A percentile compares a stretch with the other conserved stretches of the same genome.
These are phyloP conservation scores for Cephus pulcher DNA, from an alignment of 2,888 invertebrate species.

Conservation along the genomic window DNA sequence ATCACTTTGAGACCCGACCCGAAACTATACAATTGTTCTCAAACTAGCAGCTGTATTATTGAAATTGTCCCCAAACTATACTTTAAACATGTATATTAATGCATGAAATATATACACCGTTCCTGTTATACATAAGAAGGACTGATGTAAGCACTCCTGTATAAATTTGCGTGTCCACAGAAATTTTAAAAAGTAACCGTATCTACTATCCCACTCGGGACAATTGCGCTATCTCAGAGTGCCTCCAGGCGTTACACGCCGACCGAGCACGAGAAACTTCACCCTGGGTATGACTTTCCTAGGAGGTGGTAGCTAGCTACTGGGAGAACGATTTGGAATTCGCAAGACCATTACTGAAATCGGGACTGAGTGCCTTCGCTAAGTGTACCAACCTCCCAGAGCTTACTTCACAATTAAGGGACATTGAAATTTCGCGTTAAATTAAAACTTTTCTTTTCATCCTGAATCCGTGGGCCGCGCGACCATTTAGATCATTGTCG, in stretches of 20 bases:
- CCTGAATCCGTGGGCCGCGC: background rate
- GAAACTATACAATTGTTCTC: too few species aligned
- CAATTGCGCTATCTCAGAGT: background rate
- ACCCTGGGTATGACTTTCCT: background rate
- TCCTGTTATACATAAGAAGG: too few species aligned
- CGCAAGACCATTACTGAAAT: background rate
- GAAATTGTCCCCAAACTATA: too few species aligned
- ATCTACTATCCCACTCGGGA: background rate
- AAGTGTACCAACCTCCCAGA: background rate
- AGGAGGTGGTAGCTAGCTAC: background rate
- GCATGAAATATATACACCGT: too few species aligned
- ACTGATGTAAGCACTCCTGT: background rate
- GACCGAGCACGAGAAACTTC: background rate
- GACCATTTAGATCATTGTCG: background rate
- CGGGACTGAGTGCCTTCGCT: background rate
- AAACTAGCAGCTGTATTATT: too few species aligned
- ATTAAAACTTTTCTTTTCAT: background rate
- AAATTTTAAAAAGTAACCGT: background rate
- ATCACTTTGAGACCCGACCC: too few species aligned
- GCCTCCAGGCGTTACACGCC: background rate
- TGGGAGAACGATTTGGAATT: background rate
- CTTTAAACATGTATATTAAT: background rate
- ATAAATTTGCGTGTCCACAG: background rate
- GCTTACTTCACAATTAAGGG: background rate
- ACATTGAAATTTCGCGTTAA: background rate